Base-by-base conservation (phyloP, 2,797 vertebrate genomes). In the Chaenodraco wilsoni region DNA sequence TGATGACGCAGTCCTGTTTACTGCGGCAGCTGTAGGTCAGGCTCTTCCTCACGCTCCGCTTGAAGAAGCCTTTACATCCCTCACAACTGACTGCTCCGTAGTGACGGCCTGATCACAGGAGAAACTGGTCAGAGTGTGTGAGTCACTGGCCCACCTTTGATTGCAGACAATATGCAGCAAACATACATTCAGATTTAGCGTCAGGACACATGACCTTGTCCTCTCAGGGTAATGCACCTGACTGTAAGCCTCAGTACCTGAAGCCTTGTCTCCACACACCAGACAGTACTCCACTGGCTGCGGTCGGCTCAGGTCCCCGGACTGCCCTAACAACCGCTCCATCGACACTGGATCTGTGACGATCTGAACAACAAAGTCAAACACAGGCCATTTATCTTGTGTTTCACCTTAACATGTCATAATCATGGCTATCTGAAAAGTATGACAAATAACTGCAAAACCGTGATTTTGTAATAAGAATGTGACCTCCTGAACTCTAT, bases 11-110 rank as follows among this genome's bases (percentile, higher is more conserved):
- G 91, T 99, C 98, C 81, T 99, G 97, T 93, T 95, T 98, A 89
- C 98, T 98, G 84, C 98, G 97, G 87, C 98, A 99, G 91, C 97
- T 99, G 91, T 99, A 99, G 23, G 96, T 98, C 91, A 99, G 82
- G 92, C 94, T 98, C 88, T 99, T 99, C 84, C 98, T 95, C 84
- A 99, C 97, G 2, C 98, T 99, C 82, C 98, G 95, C 92, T 99
- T 99, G 90, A 99, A 99, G 93, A 99, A 99, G 45, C 98, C 98
- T 92, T 99, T 99, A 89, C 98, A 99, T 69, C 98, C 98, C 82
- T 99, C 98, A 80, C 98, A 99, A 83, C 98, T 99, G 88, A 99
- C 97, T 1, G 98, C 97, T 82, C 98, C 98, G 86, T 99, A 99
- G 88, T 99, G 98, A 88, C 98, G 97, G 76, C 98, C 98, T 98